Percentiles rank a stretch among this genome's conserved stretches.
Evolutionary conservation across 2,888 invertebrate genomes (phyloP).

Genomic region (Drosophila meridiana): DNA sequence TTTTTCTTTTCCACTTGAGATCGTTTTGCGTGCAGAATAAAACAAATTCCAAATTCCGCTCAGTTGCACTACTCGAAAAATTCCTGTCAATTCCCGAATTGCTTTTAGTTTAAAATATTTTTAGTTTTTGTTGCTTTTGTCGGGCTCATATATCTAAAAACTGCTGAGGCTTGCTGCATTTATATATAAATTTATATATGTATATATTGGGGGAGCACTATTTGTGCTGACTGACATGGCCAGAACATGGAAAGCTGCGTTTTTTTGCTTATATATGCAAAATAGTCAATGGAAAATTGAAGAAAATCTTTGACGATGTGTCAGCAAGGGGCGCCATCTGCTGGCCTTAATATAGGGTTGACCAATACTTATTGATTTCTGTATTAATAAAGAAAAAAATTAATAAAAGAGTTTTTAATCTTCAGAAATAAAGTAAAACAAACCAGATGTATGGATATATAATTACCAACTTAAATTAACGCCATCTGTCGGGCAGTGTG

Average conservation of each 20-base stretch:
- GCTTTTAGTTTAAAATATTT: constrained; percentile 14
- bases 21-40: constrained; percentile 24
- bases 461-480: background rate
- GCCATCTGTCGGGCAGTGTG: background rate
- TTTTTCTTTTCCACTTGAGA: constrained; percentile 24
- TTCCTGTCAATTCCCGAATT: constrained; percentile 18
- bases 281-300: constrained; percentile 2
- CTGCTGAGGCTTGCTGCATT: constrained; percentile 4
- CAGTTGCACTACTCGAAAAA: constrained; percentile 14
- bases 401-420: background rate
- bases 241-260: background rate
- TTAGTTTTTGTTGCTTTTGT: background rate
- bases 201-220: background rate
- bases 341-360: background rate
- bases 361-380: background rate
- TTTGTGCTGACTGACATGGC: constrained; percentile 8
- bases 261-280: constrained; percentile 8
- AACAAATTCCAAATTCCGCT: constrained; percentile 39
- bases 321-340: constrained; percentile 3
- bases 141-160: constrained; percentile 11
- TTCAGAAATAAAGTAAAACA: background rate
- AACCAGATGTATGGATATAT: background rate
- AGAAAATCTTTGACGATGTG: constrained; percentile 3
- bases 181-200: background rate
- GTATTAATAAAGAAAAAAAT: background rate